phyloP scores from a whole-genome alignment of 2,888 invertebrate species.

The Cerceris rybyensis region DNA sequence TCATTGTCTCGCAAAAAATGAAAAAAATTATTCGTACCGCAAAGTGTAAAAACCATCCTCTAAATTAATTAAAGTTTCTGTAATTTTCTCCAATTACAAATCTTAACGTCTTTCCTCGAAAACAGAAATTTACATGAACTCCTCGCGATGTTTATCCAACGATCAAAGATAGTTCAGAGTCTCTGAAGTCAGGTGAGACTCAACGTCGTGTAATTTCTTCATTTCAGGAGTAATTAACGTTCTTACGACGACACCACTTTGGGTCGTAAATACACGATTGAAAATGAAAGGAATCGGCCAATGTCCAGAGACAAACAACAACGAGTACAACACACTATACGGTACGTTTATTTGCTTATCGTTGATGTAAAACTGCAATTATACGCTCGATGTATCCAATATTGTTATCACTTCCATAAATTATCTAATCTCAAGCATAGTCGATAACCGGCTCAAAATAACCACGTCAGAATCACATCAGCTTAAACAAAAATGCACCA shows the following conservation, averaged over 20 bases:
- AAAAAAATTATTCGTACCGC: too few species aligned
- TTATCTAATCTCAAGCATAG: too few species aligned
- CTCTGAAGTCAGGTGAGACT: background rate
- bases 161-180: background rate
- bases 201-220: background rate
- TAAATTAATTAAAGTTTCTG: too few species aligned
- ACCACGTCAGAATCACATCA: background rate
- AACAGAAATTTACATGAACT: too few species aligned
- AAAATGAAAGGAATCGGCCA: conserved; percentile 87
- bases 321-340: conserved; percentile 69
- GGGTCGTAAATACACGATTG: conserved; percentile 95
- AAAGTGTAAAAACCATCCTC: too few species aligned
- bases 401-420: too few species aligned
- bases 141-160: too few species aligned
- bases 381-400: background rate
- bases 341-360: conserved; percentile 74
- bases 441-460: background rate
- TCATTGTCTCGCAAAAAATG: too few species aligned
- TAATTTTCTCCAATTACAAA: too few species aligned
- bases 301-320: conserved; percentile 71
- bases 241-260: conserved; percentile 92
- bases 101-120: too few species aligned
- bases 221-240: conserved; percentile 89
- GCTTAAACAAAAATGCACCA: too few species aligned
- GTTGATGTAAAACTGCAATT: background rate